These are phyloP conservation scores for Aulostomus chinensis DNA, from an alignment of 2,797 vertebrate species.

Conservation along the genomic window DNA sequence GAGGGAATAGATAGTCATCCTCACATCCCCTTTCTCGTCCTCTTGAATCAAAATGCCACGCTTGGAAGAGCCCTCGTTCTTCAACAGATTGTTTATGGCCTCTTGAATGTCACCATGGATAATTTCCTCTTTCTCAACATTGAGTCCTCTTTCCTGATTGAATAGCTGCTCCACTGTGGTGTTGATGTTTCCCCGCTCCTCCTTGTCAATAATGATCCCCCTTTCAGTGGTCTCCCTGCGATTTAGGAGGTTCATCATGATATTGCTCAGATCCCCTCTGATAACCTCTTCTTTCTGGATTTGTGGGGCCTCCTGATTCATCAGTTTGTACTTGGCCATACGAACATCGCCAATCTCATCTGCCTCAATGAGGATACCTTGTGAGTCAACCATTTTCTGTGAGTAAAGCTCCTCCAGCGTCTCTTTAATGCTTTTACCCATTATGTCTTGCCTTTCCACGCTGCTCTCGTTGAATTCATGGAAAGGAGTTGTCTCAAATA, in stretches of 20 bases:
- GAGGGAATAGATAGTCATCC: conserved; percentile 94
- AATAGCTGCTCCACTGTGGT: conserved; percentile 87
- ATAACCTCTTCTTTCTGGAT: conserved; percentile 91
- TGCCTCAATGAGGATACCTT: conserved; percentile 90
- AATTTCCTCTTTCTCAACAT: conserved; percentile 86
- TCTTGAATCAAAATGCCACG: conserved; percentile 92
- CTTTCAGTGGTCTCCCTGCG: conserved; percentile 77
- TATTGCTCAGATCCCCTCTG: conserved; percentile 86
- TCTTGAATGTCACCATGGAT: conserved; percentile 89
- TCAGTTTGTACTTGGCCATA: conserved; percentile 92
- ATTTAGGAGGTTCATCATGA: conserved; percentile 91
- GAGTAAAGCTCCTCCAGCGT: conserved; percentile 89
- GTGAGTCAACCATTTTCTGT: conserved; percentile 88
- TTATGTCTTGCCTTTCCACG: conserved; percentile 83
- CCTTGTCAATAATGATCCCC: conserved; percentile 80
- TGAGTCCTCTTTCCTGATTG: conserved; percentile 78
- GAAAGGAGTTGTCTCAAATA: conserved; percentile 91
- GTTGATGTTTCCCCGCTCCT: conserved; percentile 88
- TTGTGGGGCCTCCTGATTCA: conserved; percentile 87
- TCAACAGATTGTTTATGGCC: conserved; percentile 87
- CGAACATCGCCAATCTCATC: conserved; percentile 91
- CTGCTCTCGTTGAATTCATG: conserved; percentile 85
- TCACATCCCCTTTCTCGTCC: conserved; percentile 91
- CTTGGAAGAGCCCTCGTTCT: conserved; percentile 80
- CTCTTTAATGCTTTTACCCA: conserved; percentile 89